Conservation (phyloP, 2,797 vertebrate species). For the Leuciscus waleckii region DNA sequence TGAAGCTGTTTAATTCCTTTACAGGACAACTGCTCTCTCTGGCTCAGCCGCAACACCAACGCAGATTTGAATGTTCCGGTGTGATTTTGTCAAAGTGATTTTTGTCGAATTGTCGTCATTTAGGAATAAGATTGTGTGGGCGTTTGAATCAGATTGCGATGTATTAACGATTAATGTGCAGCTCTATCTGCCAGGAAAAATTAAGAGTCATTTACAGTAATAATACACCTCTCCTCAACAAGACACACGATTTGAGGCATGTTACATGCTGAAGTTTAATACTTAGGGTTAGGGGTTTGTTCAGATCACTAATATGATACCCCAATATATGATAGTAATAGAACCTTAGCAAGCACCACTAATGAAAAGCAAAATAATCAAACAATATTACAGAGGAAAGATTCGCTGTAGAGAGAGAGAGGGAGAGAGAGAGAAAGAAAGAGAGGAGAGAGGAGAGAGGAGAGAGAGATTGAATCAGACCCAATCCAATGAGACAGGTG, state of each 20-base stretch:
- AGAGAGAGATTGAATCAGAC: constrained; percentile 18
- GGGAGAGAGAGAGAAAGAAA: neutral
- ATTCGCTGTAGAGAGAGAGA: neutral
- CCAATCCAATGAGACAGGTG: neutral
- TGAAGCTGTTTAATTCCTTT: neutral
- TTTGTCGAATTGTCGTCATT: neutral
- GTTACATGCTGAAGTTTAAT: constrained; percentile 12
- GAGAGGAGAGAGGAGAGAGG: neutral
- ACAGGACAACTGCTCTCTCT: neutral
- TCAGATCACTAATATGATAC: constrained; percentile 1
- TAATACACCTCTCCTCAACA: constrained; percentile 16
- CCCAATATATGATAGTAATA: constrained; percentile 7
- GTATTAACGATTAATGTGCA: neutral
- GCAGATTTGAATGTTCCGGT: neutral
- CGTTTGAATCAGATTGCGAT: neutral
- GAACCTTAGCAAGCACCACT: constrained; percentile 19
- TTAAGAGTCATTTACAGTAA: neutral
- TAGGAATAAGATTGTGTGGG: neutral
- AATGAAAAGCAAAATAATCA: neutral
- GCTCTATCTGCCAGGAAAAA: neutral
- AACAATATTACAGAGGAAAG: constrained; percentile 19
- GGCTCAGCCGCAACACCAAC: neutral
- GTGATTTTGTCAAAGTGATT: too few species aligned
- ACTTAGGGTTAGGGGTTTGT: neutral
- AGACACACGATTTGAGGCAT: constrained; percentile 15